Base-by-base conservation (phyloP, 2,797 vertebrate genomes). In the Falco novaeseelandiae region DNA sequence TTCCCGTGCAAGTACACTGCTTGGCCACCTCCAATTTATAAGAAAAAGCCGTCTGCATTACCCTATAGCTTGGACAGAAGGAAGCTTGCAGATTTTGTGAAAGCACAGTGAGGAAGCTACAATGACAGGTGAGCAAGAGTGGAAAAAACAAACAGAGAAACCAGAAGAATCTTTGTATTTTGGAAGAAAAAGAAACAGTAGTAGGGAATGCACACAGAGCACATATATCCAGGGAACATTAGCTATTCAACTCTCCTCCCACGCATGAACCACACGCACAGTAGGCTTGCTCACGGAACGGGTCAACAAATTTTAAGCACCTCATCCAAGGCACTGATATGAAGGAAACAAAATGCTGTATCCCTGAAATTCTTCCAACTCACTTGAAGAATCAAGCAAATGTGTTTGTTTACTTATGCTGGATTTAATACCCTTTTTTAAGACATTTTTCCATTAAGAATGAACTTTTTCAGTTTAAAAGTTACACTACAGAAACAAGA, bases 401-500 rank as follows among this genome's bases (percentile, higher is more conserved):
- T 16, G 6, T 0, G 1, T 67, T 76, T 54, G 54, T 27, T 61
- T 22, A 74, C 21, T 90, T 83, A 12, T 27, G 29, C 70, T 44
- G 22, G 18, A 52, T 49, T 73, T 58, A 58, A 48, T 8, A 69
- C 9, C 14, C 25, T 46, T 76, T 83, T 84, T 12, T 5, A 48
- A 48, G 61, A 74, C 40, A 66, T 65, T 61, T 52, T 48, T 79
- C n/a, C 49, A 61, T 42, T 78, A 87, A 40, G 18, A 91, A 89
- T 61, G 87, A 77, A 61, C n/a, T 66, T 70, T 23, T 69, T 90
- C 55, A 66, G 8, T 83, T 72, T 57, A 59, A 52, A 16, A 76
- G 34, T 83, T 82, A 65, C 23, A 96, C 80, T 76, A 86, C n/a
- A 97, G 91, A 82, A 97, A 69, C 83, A 97, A 78, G 83, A 92